A percentile compares a stretch with the other conserved stretches of the same genome.
phyloP scores from a whole-genome alignment of 2,797 vertebrate genomes.

The Sciurus vulgaris region DNA sequence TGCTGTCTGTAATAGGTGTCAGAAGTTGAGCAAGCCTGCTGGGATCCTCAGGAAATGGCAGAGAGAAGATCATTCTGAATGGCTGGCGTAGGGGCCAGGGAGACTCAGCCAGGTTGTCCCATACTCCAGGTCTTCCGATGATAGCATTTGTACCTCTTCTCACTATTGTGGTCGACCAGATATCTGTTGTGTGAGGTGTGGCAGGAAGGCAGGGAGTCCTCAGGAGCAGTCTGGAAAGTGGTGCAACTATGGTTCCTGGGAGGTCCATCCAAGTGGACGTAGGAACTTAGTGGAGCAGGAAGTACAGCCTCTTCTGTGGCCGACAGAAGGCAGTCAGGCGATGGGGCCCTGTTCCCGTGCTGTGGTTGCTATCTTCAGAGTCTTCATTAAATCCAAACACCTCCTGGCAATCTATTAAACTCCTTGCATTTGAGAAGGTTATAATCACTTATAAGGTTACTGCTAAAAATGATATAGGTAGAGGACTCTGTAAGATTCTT shows the following conservation, averaged over 20 bases:
- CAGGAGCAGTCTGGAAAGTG: not conserved
- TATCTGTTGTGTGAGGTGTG: not conserved
- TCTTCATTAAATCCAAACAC: conserved; percentile 15
- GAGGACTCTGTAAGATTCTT: conserved; percentile 49
- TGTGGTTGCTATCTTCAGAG: not conserved
- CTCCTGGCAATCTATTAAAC: conserved; percentile 46
- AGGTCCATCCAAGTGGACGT: too few relatives aligned
- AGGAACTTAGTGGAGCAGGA: not conserved
- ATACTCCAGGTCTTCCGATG: not conserved
- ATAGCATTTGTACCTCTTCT: not conserved
- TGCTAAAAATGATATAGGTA: not conserved
- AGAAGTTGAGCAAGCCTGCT: not conserved
- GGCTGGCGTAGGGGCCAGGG: not conserved
- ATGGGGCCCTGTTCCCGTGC: not conserved
- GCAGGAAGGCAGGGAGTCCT: not conserved
- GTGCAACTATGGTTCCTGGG: not conserved
- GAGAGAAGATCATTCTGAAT: not conserved
- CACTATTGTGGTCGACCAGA: not conserved
- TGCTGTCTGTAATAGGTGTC: not conserved
- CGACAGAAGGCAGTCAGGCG: not conserved
- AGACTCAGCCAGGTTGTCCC: not conserved
- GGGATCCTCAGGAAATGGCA: not conserved
- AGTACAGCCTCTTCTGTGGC: not conserved
- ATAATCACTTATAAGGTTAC: conserved; percentile 58
- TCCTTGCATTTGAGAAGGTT: conserved; percentile 34